Base-by-base conservation (phyloP, 2,888 invertebrate species). In the Tetragnatha montana region DNA sequence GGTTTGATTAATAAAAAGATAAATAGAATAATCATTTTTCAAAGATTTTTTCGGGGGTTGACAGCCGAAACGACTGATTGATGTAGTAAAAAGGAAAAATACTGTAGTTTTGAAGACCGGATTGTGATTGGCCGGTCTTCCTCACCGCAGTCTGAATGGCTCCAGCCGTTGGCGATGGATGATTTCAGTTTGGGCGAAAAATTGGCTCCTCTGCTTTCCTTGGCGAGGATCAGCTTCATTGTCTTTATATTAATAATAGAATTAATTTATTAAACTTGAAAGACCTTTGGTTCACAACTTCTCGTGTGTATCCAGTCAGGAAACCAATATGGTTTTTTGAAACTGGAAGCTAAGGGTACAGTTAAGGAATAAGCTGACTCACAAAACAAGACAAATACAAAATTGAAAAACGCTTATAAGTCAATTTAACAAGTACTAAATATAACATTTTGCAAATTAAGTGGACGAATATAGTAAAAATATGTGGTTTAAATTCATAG, bases 31-130 rank as follows among this genome's bases (percentile, higher is more conserved):
- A 86, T 50, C 70, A 71, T 81, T 86, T 50, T 76, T 81, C 73
- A 50, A 49, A 60, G 22, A 80, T 79, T 60, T 73, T 75, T 83
- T 73, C 60, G 21, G 50, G 76, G 49, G 75, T 78, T 22, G 78
- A 35, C 35, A 35, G 35, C 79, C 76, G 80, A 80, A 89, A 74
- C 80, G 80, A 89, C 49, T 68, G 74, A 89, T 86, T 85, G 88
- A 89, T 81, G 75, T 85, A 89, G 81, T 89, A 89, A 85, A 89
- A 89, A 89, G 89, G 89, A 89, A 89, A 88, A 89, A 89, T 89
- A 89, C 89, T 89, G 89, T 89, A 89, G 81, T 85, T 81, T 89
- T 74, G 85, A 86, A 89, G 75, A 81, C 35, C 47, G 89, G 71
- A 75, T 70, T 49, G 17, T 70, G 76, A 17, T 70, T 22, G 79